Percentiles rank a stretch among this genome's conserved stretches.
Evolutionary conservation across 2,888 invertebrate species (phyloP).

Genomic region (Sympetrum striolatum): DNA sequence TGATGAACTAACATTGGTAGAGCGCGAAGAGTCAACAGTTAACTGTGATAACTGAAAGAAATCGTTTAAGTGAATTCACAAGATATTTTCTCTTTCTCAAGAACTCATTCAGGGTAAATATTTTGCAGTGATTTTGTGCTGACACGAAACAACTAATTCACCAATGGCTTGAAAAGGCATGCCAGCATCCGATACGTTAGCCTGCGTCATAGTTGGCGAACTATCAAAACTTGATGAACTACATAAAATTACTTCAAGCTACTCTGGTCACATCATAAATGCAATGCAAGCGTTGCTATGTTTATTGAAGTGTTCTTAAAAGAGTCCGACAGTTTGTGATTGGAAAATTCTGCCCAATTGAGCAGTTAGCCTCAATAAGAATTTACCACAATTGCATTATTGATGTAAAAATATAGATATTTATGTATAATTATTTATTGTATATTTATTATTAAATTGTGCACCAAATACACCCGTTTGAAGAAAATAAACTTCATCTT

Average conservation of each 20-base stretch:
- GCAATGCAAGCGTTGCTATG: neutral
- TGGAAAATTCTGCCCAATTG: neutral
- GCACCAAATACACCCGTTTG: constrained; percentile 19
- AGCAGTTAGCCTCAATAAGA: neutral
- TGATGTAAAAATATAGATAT: neutral
- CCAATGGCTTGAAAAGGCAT: neutral
- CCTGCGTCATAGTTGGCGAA: no score
- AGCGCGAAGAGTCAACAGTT: neutral
- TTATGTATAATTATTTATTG: neutral
- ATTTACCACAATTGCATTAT: neutral
- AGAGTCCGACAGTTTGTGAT: neutral
- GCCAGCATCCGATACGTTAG: neutral
- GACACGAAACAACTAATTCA: neutral
- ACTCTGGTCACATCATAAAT: no score
- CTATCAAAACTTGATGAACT: no score
- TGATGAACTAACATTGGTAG: neutral
- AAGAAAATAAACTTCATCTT: neutral
- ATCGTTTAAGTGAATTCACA: neutral
- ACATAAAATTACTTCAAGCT: no score
- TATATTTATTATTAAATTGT: neutral
- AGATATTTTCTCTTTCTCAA: neutral
- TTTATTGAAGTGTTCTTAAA: neutral
- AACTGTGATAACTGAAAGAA: constrained; percentile 17
- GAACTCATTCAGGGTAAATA: constrained; percentile 11
- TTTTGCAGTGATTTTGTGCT: neutral